Base-by-base conservation (phyloP, 2,113 vertebrate species). In the Erinaceus europaeus region DNA sequence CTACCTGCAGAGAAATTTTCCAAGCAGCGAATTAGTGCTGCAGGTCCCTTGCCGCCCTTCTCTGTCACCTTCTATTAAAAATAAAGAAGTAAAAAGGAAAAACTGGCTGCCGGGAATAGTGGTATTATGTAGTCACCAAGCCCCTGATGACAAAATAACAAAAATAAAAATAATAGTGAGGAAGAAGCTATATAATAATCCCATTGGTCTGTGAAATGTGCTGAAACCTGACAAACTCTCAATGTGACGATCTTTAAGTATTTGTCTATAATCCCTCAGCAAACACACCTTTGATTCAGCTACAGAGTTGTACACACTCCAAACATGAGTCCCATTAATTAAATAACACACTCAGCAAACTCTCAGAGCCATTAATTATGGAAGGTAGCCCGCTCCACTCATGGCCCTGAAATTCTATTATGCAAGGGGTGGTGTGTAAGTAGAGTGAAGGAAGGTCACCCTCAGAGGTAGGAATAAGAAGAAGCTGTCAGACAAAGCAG, bases 281-380 rank as follows among this genome's bases (percentile, higher is more conserved):
- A 93, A 89, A 90, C 61, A 72, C 0, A 46, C 61, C 77, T 94
- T 90, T 71, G 76, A 82, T 87, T 86, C 87, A 78, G 44, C 86
- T 68, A 74, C 57, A 48, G 80, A 87, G 34, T 78, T 71, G 64
- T 48, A 75, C 78, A 82, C 25, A 93, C 91, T 94, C 81, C 78
- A 89, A 52, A 90, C 46, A 76, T 71, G 90, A 94, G 90, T 79
- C 78, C 55, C 88, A 79, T 90, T 94, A 95, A 95, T 96, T 94
- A 93, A 93, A 94, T 82, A 92, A 82, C 84, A 89, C 79, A 90
- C 20, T 93, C 84, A 79, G 90, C 84, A 93, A 90, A 93, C 81
- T 90, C 84, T 71, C 73, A 61, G 74, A 91, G 78, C 65, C 92
- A 85, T 92, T 94, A 84, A 89, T 93, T 94, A 89, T 68, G 74